phyloP scores from a whole-genome alignment of 1,140 invertebrate genomes.

The Pseudachorutes palmiensis region DNA sequence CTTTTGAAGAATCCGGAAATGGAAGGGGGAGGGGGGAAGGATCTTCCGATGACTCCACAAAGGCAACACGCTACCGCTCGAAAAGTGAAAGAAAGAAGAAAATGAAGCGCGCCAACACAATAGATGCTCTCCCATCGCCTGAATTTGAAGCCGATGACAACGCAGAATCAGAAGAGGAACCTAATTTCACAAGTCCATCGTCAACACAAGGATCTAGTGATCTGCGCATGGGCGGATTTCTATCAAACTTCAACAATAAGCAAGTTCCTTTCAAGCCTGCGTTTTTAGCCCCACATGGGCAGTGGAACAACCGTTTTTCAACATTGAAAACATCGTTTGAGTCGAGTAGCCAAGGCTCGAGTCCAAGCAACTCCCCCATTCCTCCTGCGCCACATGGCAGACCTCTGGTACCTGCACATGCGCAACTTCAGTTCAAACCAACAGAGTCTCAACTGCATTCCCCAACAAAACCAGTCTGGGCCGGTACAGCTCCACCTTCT shows the following conservation, averaged over 20 bases:
- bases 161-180: slow-evolving; percentile 37
- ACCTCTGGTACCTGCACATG: neutral
- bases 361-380: slow-evolving; percentile 30
- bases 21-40: neutral
- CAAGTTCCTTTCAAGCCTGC: slow-evolving; percentile 35
- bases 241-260: too few relatives aligned
- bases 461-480: slow-evolving; percentile 1
- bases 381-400: slow-evolving; percentile 17
- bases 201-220: too few relatives aligned
- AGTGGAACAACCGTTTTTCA: slow-evolving; percentile 69
- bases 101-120: slow-evolving; percentile 78
- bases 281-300: slow-evolving; percentile 40
- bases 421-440: neutral
- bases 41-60: slow-evolving; percentile 5
- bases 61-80: slow-evolving; percentile 29
- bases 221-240: too few relatives aligned
- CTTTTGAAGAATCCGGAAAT: neutral
- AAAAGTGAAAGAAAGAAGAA: slow-evolving; percentile 56
- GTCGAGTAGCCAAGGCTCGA: slow-evolving; percentile 32
- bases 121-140: slow-evolving; percentile 69
- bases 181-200: slow-evolving; percentile 41
- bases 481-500: neutral
- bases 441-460: neutral
- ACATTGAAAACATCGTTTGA: slow-evolving; percentile 80
- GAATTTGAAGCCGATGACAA: slow-evolving; percentile 48